Base-by-base conservation (phyloP, 1,140 invertebrate genomes). In the Sycophaga agraensis region DNA sequence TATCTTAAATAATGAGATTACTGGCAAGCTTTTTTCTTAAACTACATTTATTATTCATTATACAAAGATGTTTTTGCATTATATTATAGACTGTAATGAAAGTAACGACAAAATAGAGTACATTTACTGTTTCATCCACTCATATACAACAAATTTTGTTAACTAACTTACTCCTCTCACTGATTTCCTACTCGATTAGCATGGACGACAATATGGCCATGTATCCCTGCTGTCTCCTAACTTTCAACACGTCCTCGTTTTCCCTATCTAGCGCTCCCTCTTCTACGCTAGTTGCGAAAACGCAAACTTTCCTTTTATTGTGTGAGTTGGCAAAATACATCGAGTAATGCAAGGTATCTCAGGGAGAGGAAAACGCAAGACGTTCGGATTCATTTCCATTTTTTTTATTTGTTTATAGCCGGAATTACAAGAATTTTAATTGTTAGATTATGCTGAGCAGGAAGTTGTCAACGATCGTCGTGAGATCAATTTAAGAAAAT, bases 361-460 rank as follows among this genome's bases (percentile, higher is more conserved):
- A 64, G 66, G 72, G 70, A 63, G 59, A 48, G 12, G n/a, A 6
- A 14, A 19, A 8, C 31, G 34, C n/a, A 21, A 19, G 11, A 46
- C 14, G 16, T 26, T 14, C 12, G 62, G 21, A 60, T 54, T 53
- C 43, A 48, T 46, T 59, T 60, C 4, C 42, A 17, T 46, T 53
- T 49, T 19, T 57, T 55, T 53, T 63, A 59, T 59, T 62, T 49
- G 56, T 68, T 68, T 61, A 51, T 55, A 60, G 59, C 43, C 19
- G 11, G 26, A 26, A 37, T 17, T 56, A 40, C 37, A 62, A 37
- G 59, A 62, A 66, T 63, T 73, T 74, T 74, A 75, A 76, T 76
- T 71, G 72, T 61, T 49, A 43, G 67, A 76, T 73, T 76, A 76
- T 76, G 72, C 68, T 72, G 68, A 73, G 19, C 42, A 67, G 67